Percentiles rank a stretch among this genome's conserved stretches.
Conservation (phyloP, 2,113 vertebrate species). For the Marmota monax region DNA sequence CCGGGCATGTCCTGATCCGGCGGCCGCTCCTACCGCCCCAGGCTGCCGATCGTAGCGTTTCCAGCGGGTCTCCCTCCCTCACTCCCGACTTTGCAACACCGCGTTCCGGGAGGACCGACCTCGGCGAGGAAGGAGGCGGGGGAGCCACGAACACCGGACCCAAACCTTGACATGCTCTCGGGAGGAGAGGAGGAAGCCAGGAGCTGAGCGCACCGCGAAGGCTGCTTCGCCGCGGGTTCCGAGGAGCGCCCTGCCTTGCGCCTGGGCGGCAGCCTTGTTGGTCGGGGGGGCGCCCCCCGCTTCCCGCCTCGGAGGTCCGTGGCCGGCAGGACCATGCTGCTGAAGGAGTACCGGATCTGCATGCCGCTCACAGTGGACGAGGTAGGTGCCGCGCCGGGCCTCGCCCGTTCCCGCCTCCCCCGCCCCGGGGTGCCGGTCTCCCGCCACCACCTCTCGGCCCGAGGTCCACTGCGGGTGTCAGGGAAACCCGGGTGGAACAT, state of each 20-base stretch:
- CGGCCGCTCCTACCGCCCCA: constrained; percentile 61
- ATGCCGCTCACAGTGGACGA: constrained; percentile 98
- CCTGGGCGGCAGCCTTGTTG: constrained; percentile 46
- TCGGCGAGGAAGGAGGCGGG: constrained; percentile 48
- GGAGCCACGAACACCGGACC: constrained; percentile 52
- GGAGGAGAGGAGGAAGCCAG: constrained; percentile 62
- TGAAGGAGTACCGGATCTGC: constrained; percentile 99
- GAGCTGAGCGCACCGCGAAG: constrained; percentile 67
- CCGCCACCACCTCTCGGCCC: background rate
- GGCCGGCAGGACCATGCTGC: constrained; percentile 92
- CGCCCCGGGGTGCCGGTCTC: constrained; percentile 33
- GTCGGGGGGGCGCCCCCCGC: constrained; percentile 10
- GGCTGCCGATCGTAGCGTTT: constrained; percentile 53
- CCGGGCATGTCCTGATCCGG: constrained; percentile 85
- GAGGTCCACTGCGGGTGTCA: background rate
- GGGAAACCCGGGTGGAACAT: constrained; percentile 30
- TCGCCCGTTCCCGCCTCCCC: constrained; percentile 73
- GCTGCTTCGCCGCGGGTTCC: constrained; percentile 8
- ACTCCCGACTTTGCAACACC: constrained; percentile 75
- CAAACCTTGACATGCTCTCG: constrained; percentile 75
- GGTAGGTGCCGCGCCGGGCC: constrained; percentile 89
- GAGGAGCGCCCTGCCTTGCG: constrained; percentile 25
- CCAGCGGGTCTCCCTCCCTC: constrained; percentile 77
- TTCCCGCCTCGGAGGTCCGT: constrained; percentile 47
- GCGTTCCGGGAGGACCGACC: constrained; percentile 47